Percentiles rank a stretch among this genome's conserved stretches.
phyloP scores from a whole-genome alignment of 2,113 vertebrate species.

The Phaethon lepturus region DNA sequence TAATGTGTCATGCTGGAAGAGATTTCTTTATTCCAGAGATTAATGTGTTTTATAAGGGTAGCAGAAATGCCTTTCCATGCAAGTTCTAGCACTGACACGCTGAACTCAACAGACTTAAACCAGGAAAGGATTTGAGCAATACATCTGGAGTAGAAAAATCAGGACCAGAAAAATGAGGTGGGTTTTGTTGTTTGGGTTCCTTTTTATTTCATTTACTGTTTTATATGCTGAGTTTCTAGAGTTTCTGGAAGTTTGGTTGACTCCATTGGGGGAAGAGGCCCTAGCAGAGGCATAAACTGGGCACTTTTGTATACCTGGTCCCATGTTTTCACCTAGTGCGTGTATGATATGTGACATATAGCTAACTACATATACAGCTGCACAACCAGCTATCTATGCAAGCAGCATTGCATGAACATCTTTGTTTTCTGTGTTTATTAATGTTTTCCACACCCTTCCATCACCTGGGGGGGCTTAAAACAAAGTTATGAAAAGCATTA shows the following conservation, averaged over 20 bases:
- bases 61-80: background rate
- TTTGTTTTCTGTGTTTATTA: background rate
- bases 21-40: background rate
- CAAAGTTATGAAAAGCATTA: background rate
- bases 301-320: background rate
- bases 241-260: background rate
- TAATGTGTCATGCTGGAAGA: accelerated
- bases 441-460: background rate
- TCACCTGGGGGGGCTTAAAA: background rate
- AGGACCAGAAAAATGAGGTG: background rate
- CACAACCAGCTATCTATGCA: background rate
- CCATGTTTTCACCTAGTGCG: background rate
- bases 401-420: background rate
- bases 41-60: background rate
- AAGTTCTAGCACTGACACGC: background rate
- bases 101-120: background rate
- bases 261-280: background rate
- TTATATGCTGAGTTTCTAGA: background rate
- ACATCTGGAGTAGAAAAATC: background rate
- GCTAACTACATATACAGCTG: background rate
- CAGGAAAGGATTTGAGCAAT: background rate
- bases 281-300: background rate
- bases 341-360: accelerated
- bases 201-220: background rate
- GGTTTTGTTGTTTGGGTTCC: background rate